These are phyloP conservation scores for Hippocampus barbouri DNA, from an alignment of 2,113 vertebrate species.

Conservation along the genomic window DNA sequence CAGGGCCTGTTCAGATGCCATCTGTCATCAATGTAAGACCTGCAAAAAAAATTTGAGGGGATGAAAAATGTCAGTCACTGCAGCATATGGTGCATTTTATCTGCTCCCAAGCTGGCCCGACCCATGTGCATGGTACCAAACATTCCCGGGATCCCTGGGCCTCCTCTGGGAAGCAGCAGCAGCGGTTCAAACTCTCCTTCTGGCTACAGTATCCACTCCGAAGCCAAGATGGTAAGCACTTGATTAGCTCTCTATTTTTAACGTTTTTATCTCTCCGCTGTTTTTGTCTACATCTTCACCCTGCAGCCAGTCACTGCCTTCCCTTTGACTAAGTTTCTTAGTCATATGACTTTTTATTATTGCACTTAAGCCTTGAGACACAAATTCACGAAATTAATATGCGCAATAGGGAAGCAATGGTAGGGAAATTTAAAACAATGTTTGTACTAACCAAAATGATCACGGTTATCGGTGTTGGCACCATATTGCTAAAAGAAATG, in stretches of 20 bases:
- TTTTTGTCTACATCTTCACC: conserved; percentile 45
- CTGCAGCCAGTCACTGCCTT: conserved; percentile 32
- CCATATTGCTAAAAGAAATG: not conserved
- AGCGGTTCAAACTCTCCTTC: conserved; percentile 87
- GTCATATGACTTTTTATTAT: conserved; percentile 57
- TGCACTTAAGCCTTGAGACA: conserved; percentile 37
- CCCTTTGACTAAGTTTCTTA: conserved; percentile 26
- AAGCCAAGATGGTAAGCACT: conserved; percentile 92
- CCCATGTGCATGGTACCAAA: conserved; percentile 91
- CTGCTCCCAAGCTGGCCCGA: conserved; percentile 80
- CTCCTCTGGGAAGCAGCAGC: conserved; percentile 84
- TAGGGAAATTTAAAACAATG: not conserved
- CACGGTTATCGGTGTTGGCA: not conserved
- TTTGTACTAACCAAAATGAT: not conserved
- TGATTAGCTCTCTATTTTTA: conserved; percentile 46
- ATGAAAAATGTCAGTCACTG: conserved; percentile 5
- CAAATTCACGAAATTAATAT: not conserved
- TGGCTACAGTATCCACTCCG: conserved; percentile 82
- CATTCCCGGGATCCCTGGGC: conserved; percentile 96
- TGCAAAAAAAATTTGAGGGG: conserved; percentile 2
- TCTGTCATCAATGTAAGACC: conserved; percentile 93
- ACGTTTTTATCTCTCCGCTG: conserved; percentile 32
- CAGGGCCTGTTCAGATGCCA: conserved; percentile 89
- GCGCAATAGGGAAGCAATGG: not conserved
- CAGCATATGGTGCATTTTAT: conserved; percentile 16